Evolutionary conservation across 2,113 vertebrate genomes (phyloP), one percentile per base, ranked within the genome.

Genomic region (Apteryx mantelli): DNA sequence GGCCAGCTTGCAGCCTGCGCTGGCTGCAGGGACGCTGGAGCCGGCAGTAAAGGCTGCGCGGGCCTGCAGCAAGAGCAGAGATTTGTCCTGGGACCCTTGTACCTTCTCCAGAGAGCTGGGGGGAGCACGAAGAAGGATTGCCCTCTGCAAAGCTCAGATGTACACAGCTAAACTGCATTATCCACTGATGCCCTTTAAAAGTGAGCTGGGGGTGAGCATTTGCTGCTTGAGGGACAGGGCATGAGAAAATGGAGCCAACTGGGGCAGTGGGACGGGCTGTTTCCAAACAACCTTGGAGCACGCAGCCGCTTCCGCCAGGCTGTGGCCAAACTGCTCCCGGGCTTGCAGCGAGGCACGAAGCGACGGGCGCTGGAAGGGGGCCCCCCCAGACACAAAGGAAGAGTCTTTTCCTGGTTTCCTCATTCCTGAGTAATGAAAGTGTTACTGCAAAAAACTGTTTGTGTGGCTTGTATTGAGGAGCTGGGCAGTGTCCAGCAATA

Each of bases 101-200:
- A 14, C 21, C 0, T 0, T 70, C 55, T 20, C 50, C 91, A 82
- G 40, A 10, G 3, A 0, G 0, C 8, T 1, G 11, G 32, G 34
- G 64, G 56, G 60, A 48, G 14, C 53, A 13, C 1, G 1, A 26
- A 32, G 24, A 20, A 79, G 38, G 24, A 21, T 1, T 2, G 2
- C 22, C 60, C 34, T 18, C 12, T 8, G 50, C 4, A 5, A 28
- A 78, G 5, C 38, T 48, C 38, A 2, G 42, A 64, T 9, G 6
- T 38, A 8, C 48, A 28, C 22, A 46, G 32, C 17, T 24, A 12
- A 73, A 26, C 36, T 38, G 16, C 15, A 25, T 26, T 13, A 26
- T 38, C 25, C 18, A 7, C 17, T 17, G 38, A 9, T 36, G 11
- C 26, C 16, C 24, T 73, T 53, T 17, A 19, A 17, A 18, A 73